Evolutionary conservation across 2,888 invertebrate species (phyloP).

Genomic region (Rotaria macrura): DNA sequence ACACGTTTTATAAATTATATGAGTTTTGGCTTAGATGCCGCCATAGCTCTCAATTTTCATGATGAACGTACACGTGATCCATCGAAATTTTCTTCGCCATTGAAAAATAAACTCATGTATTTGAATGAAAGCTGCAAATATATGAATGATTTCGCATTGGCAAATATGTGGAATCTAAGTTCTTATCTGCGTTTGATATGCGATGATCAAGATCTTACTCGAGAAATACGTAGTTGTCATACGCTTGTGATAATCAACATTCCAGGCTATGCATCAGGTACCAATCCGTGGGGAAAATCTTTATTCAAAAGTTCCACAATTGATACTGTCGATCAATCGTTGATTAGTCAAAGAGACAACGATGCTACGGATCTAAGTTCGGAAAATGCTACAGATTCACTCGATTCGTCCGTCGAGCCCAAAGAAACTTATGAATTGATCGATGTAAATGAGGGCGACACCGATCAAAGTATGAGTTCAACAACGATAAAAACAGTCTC

Average conservation of each 20-base stretch:
- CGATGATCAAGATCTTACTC: constrained; percentile 20
- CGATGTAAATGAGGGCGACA: background rate
- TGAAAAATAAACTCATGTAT: constrained; percentile 69
- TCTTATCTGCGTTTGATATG: constrained; percentile 17
- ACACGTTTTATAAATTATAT: constrained; percentile 65
- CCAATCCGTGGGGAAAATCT: constrained; percentile 31
- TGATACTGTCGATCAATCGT: background rate
- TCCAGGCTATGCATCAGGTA: constrained; percentile 6
- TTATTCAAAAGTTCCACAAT: background rate
- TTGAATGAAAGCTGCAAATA: background rate
- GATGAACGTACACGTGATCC: constrained; percentile 74
- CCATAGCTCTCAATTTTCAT: constrained; percentile 93
- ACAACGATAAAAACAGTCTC: background rate
- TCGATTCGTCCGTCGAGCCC: background rate
- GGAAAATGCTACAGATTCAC: background rate
- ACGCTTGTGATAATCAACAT: constrained; percentile 23
- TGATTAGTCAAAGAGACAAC: too few relatives aligned
- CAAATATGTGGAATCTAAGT: constrained; percentile 28
- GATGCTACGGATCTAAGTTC: too few relatives aligned
- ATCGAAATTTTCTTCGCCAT: constrained; percentile 70
- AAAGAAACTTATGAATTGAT: too few relatives aligned
- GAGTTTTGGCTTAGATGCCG: constrained; percentile 92
- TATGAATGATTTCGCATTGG: background rate
- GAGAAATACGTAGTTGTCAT: constrained; percentile 19
- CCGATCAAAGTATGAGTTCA: fast-evolving